Evolutionary conservation across 2,797 vertebrate species (phyloP).

Genomic region (Salmo trutta): DNA sequence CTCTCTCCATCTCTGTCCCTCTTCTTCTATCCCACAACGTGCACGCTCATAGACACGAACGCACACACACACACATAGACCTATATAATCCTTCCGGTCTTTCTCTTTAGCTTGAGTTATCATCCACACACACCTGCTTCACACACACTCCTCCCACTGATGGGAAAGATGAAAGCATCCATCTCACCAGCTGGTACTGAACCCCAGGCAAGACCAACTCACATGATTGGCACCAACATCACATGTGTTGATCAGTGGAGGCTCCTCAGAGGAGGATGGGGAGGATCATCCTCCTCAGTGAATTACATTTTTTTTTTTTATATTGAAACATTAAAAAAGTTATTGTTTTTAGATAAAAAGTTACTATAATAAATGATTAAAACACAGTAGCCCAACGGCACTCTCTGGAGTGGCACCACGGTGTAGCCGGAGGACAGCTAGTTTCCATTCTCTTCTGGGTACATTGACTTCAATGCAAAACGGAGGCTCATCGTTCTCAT

Average conservation of each 20-base stretch:
- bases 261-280: too few species aligned
- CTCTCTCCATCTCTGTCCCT: constrained; percentile 7
- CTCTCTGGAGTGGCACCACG: too few species aligned
- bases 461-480: too few species aligned
- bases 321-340: too few species aligned
- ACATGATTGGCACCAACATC: constrained; percentile 46
- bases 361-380: too few species aligned
- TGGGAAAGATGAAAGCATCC: constrained; percentile 24
- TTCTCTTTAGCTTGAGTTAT: constrained; percentile 50
- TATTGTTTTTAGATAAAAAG: too few species aligned
- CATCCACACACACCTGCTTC: constrained; percentile 54
- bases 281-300: too few species aligned
- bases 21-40: neutral
- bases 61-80: neutral
- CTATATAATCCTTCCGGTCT: constrained; percentile 6
- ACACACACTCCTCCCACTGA: constrained; percentile 39
- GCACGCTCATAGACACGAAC: neutral
- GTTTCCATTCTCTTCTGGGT: too few species aligned
- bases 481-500: too few species aligned
- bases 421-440: too few species aligned
- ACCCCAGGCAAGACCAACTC: constrained; percentile 36
- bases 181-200: constrained; percentile 55
- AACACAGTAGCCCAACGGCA: too few species aligned
- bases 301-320: too few species aligned
- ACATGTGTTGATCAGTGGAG: constrained; percentile 29